Percentiles rank a stretch among this genome's conserved stretches.
Conservation (phyloP, 2,797 vertebrate genomes). For the Paramormyrops hopkinsi region DNA sequence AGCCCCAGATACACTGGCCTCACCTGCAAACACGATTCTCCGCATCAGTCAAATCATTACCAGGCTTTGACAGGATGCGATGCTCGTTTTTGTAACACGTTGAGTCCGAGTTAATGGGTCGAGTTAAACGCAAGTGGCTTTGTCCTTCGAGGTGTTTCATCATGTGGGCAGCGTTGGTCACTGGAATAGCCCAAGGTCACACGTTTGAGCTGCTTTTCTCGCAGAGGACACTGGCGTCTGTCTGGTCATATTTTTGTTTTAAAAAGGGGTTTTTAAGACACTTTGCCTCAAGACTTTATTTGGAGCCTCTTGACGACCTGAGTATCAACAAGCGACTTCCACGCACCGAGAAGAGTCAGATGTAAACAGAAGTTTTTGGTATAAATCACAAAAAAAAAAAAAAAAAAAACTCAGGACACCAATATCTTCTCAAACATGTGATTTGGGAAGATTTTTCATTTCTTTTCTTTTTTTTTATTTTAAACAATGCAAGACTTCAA, state of each 20-base stretch:
- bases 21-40: neutral
- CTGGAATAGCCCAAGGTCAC: neutral
- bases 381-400: neutral
- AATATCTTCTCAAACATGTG: neutral
- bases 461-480: too few relatives aligned
- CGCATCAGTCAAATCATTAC: neutral
- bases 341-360: neutral
- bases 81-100: neutral
- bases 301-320: neutral
- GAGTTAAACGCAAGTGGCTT: neutral
- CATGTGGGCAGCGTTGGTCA: neutral
- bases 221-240: neutral
- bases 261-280: neutral
- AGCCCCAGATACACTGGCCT: neutral
- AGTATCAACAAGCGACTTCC: neutral
- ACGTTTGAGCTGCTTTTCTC: neutral
- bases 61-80: neutral
- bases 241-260: neutral
- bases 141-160: neutral
- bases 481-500: neutral
- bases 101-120: neutral
- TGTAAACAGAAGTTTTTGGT: neutral
- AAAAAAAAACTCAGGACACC: neutral
- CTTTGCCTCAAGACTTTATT: neutral
- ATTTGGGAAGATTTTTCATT: neutral